phyloP scores from a whole-genome alignment of 2,113 vertebrate genomes.

The Fregata magnificens region DNA sequence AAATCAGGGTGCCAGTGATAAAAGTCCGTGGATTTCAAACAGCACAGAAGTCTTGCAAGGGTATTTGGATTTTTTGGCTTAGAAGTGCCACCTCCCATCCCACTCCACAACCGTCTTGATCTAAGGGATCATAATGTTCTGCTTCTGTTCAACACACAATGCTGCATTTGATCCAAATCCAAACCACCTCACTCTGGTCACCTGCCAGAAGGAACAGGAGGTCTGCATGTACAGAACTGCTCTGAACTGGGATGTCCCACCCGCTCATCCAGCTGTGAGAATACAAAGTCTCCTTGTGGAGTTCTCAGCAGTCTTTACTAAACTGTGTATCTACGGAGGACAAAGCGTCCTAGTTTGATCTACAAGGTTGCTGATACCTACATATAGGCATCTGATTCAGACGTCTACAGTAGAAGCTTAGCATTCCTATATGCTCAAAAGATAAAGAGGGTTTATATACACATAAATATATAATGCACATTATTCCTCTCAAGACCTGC shows the following conservation, averaged over 20 bases:
- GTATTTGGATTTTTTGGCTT: not conserved
- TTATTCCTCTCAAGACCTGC: not conserved
- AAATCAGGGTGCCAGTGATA: not conserved
- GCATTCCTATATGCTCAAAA: not conserved
- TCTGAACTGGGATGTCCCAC: not conserved
- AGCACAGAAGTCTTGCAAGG: not conserved
- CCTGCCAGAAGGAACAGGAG: not conserved
- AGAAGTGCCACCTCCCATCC: not conserved
- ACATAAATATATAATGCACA: not conserved
- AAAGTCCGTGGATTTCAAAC: not conserved
- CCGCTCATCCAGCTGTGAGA: accelerated
- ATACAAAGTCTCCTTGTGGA: accelerated
- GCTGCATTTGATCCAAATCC: not conserved
- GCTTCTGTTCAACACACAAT: not conserved
- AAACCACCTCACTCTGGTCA: not conserved
- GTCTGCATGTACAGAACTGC: not conserved
- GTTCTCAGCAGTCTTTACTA: not conserved
- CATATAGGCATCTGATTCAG: not conserved
- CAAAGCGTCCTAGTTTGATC: not conserved
- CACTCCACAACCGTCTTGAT: not conserved
- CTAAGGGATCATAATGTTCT: not conserved
- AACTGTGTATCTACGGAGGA: not conserved
- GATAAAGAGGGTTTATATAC: not conserved
- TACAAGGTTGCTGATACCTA: not conserved
- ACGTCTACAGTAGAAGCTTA: not conserved